Conservation (phyloP, 2,797 vertebrate species). For the Microctenopoma stevenorrisi region DNA sequence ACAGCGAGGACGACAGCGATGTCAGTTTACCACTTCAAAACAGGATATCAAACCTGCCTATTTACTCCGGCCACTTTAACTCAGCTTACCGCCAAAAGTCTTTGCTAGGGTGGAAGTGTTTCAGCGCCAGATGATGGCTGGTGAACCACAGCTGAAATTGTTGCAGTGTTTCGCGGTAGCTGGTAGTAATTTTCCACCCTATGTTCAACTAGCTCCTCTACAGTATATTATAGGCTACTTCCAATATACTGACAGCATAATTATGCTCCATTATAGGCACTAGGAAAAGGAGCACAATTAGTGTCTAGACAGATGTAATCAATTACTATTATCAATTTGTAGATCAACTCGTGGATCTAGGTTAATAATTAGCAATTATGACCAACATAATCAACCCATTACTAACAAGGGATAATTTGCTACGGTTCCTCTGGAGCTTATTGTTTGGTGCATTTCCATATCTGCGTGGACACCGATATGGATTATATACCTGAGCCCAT, state of each 20-base stretch:
- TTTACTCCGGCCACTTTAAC: slow-evolving; percentile 37
- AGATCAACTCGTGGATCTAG: slow-evolving; percentile 65
- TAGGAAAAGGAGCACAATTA: slow-evolving; percentile 67
- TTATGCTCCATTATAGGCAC: slow-evolving; percentile 65
- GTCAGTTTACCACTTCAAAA: slow-evolving; percentile 47
- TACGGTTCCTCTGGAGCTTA: slow-evolving; percentile 28
- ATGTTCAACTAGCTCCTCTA: slow-evolving; percentile 48
- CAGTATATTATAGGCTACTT: slow-evolving; percentile 61
- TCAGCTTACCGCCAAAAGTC: slow-evolving; percentile 28
- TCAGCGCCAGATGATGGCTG: slow-evolving; percentile 30
- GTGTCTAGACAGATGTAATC: slow-evolving; percentile 68
- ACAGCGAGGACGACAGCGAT: slow-evolving; percentile 21
- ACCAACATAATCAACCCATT: slow-evolving; percentile 65
- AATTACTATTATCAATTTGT: slow-evolving; percentile 75
- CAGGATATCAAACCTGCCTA: slow-evolving; percentile 40
- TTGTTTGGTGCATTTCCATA: slow-evolving; percentile 34
- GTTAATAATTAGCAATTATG: slow-evolving; percentile 75
- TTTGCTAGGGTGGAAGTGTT: slow-evolving; percentile 33
- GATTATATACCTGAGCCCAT: slow-evolving; percentile 52
- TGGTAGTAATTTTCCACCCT: slow-evolving; percentile 57
- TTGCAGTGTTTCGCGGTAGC: slow-evolving; percentile 41
- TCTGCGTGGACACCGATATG: slow-evolving; percentile 34
- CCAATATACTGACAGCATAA: slow-evolving; percentile 66
- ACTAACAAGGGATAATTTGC: slow-evolving; percentile 61
- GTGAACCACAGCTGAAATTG: slow-evolving; percentile 29